Evolutionary conservation across 2,113 vertebrate species (phyloP).

Genomic region (Podarcis raffonei): DNA sequence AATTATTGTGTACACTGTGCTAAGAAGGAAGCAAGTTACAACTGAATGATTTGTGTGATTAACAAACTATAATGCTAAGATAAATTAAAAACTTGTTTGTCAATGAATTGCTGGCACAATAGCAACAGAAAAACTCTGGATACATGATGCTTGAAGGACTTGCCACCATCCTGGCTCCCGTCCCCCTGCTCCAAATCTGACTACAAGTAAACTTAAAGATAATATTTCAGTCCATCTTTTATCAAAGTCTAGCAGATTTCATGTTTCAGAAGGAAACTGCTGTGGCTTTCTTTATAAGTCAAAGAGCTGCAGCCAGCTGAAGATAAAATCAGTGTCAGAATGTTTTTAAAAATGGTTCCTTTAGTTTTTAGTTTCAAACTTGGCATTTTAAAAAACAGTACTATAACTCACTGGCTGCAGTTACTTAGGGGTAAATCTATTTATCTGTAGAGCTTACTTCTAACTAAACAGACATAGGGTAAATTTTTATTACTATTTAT

Average conservation of each 20-base stretch:
- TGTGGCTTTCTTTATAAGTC: neutral
- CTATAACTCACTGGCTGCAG: neutral
- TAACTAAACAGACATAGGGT: neutral
- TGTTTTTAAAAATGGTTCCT: neutral
- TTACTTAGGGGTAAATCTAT: neutral
- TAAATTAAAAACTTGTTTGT: neutral
- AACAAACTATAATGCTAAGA: neutral
- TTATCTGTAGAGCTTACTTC: neutral
- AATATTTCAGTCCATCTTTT: neutral
- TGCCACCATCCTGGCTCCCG: neutral
- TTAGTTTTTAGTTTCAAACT: neutral
- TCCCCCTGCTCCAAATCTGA: neutral
- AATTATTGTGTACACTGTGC: fast-evolving
- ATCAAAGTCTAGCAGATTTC: neutral
- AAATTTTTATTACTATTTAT: neutral
- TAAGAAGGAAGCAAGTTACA: neutral
- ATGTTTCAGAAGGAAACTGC: no score
- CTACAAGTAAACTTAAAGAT: neutral
- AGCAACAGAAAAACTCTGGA: neutral
- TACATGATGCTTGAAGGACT: neutral
- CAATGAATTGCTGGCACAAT: neutral
- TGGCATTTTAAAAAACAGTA: neutral
- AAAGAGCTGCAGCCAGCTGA: neutral
- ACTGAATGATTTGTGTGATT: neutral
- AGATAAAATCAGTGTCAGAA: neutral